Percentiles rank a stretch among this genome's conserved stretches.
These are phyloP conservation scores for Coregonus suidteri DNA, from an alignment of 2,797 vertebrate genomes.

Conservation along the genomic window DNA sequence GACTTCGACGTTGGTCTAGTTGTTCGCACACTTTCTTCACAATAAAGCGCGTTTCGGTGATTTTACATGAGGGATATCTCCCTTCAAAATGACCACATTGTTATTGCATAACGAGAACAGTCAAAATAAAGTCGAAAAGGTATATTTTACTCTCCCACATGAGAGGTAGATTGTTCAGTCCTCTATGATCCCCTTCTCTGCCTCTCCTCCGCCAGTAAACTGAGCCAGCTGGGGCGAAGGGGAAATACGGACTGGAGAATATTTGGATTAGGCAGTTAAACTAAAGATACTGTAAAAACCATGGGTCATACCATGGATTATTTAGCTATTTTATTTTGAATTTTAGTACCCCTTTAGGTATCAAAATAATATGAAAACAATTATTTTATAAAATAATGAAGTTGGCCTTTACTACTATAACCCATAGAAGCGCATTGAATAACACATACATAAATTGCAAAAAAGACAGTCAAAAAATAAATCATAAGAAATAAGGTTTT, in stretches of 20 bases:
- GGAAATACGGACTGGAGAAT: conserved; percentile 76
- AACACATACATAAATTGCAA: too few species aligned
- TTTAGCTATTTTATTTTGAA: too few species aligned
- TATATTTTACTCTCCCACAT: conserved; percentile 2
- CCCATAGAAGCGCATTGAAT: too few species aligned
- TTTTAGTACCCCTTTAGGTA: too few species aligned
- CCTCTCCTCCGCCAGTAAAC: conserved; percentile 74
- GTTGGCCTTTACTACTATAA: too few species aligned
- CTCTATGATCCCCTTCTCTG: conserved; percentile 67
- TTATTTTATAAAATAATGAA: too few species aligned
- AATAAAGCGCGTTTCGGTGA: background rate
- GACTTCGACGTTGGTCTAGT: conserved; percentile 3
- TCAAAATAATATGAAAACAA: too few species aligned
- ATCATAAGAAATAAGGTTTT: too few species aligned
- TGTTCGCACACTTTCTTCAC: background rate
- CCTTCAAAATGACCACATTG: background rate
- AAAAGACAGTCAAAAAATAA: too few species aligned
- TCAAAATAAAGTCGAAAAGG: conserved; percentile 1
- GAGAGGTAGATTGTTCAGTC: conserved; percentile 35
- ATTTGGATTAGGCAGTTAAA: conserved; percentile 18
- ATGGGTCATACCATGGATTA: too few species aligned
- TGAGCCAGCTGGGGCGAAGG: conserved; percentile 55
- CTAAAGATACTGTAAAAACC: background rate
- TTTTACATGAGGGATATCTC: background rate
- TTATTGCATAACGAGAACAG: conserved; percentile 9